These are phyloP conservation scores for Rhagonycha fulva DNA, from an alignment of 2,888 invertebrate species.

Conservation along the genomic window DNA sequence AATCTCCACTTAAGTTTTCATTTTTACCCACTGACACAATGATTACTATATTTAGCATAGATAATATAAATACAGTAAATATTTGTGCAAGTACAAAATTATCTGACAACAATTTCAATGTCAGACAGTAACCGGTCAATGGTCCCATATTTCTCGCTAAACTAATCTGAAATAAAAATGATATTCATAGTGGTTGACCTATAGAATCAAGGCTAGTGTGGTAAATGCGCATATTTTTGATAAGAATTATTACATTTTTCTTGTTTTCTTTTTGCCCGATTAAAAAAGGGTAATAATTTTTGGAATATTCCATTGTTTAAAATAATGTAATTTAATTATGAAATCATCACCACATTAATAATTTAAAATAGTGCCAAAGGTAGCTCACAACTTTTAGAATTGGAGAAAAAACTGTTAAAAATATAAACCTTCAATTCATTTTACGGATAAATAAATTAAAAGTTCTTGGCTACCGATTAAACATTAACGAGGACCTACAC, in stretches of 20 bases:
- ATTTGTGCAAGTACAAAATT: slow-evolving; percentile 37
- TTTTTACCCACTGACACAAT: slow-evolving; percentile 31
- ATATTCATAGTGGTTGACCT: slow-evolving; percentile 27
- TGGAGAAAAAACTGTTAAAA: not conserved
- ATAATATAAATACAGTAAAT: slow-evolving; percentile 34
- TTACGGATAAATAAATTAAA: no score
- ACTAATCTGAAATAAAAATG: slow-evolving; percentile 26
- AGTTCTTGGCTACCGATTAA: no score
- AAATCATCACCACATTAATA: not conserved
- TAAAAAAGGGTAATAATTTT: not conserved
- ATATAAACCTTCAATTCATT: no score
- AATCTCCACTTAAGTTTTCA: not conserved
- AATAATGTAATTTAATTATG: not conserved
- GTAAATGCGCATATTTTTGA: slow-evolving; percentile 12
- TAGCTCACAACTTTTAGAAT: not conserved
- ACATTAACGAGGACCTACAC: no score
- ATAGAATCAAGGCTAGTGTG: slow-evolving; percentile 26
- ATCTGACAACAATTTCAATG: slow-evolving; percentile 45
- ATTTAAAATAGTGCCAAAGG: not conserved
- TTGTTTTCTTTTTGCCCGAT: not conserved
- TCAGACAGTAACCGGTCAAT: slow-evolving; percentile 45
- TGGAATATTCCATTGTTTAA: not conserved
- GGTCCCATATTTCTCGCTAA: slow-evolving; percentile 27
- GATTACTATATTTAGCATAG: slow-evolving; percentile 18
- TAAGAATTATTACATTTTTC: not conserved